Conservation (phyloP, 2,888 invertebrate species). For the Troglohyphantes excavatus region DNA sequence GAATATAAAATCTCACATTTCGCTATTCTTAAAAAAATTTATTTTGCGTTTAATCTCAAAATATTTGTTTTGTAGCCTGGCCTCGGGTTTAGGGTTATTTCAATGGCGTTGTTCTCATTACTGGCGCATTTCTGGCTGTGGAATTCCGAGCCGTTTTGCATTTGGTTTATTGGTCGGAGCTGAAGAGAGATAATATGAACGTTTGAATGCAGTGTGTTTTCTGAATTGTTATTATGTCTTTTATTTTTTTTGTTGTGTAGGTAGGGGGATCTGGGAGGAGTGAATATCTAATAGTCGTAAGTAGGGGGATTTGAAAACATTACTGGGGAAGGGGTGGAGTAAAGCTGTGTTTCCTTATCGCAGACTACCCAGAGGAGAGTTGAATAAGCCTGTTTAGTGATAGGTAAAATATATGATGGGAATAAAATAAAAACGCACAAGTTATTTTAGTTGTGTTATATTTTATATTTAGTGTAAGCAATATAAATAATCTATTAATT, state of each 20-base stretch:
- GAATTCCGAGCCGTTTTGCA: conserved; percentile 1
- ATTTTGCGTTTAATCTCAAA: background rate
- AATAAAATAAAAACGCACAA: too few relatives aligned
- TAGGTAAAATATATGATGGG: conserved; percentile 2
- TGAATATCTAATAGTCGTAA: background rate
- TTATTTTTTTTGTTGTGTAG: background rate
- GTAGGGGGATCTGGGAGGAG: too few relatives aligned
- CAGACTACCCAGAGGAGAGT: background rate
- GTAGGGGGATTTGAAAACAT: background rate
- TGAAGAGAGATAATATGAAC: background rate
- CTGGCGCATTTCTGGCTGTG: background rate
- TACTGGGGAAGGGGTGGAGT: background rate
- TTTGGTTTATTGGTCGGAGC: conserved; percentile 20
- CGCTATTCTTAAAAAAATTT: background rate
- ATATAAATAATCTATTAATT: too few relatives aligned
- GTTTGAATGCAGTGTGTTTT: conserved; percentile 16
- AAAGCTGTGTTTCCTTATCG: conserved; percentile 8
- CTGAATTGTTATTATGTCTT: background rate
- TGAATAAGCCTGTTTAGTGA: conserved; percentile 9
- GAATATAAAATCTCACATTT: conserved; percentile 27
- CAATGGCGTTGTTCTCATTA: conserved; percentile 1
- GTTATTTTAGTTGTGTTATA: too few relatives aligned
- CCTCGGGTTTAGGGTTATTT: background rate
- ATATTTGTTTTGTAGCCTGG: background rate
- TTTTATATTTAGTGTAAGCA: too few relatives aligned